A percentile compares a stretch with the other conserved stretches of the same genome.
These are phyloP conservation scores for Sceloporus undulatus DNA, from an alignment of 2,113 vertebrate species.

Conservation along the genomic window DNA sequence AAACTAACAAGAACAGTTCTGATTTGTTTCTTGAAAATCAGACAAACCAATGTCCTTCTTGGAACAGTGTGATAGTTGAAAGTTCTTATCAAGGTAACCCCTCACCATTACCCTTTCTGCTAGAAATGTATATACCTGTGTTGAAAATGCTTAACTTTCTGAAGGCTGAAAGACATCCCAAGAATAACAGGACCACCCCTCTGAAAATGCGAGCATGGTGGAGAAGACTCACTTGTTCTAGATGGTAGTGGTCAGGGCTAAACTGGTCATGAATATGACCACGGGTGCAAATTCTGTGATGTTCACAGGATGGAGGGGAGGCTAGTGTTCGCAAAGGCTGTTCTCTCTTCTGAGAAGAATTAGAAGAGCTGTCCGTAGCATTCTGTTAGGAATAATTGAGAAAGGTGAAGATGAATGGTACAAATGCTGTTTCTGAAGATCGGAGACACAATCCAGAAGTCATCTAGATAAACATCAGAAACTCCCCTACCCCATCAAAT, in stretches of 20 bases:
- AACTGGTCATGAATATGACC: slow-evolving; percentile 89
- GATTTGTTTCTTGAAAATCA: not conserved
- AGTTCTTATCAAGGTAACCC: not conserved
- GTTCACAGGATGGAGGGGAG: slow-evolving; percentile 89
- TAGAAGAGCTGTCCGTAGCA: slow-evolving; percentile 87
- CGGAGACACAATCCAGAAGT: not conserved
- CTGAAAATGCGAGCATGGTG: not conserved
- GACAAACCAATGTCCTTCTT: not conserved
- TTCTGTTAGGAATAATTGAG: slow-evolving; percentile 72
- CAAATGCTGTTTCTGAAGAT: not conserved
- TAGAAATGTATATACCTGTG: not conserved
- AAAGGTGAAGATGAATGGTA: slow-evolving; percentile 8
- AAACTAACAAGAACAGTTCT: not conserved
- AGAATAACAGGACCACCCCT: not conserved
- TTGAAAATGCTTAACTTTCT: not conserved
- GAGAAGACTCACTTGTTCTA: slow-evolving; percentile 88
- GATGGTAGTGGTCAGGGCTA: slow-evolving; percentile 89
- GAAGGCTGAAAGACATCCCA: not conserved
- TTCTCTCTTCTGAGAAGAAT: slow-evolving; percentile 87
- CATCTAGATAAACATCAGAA: not conserved
- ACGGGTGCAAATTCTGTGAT: slow-evolving; percentile 88
- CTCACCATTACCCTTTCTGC: not conserved
- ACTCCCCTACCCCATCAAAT: not conserved
- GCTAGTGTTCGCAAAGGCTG: slow-evolving; percentile 85
- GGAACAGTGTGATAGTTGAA: not conserved